Evolutionary conservation across 2,113 vertebrate species (phyloP).

Genomic region (Hydrochoerus hydrochaeris): DNA sequence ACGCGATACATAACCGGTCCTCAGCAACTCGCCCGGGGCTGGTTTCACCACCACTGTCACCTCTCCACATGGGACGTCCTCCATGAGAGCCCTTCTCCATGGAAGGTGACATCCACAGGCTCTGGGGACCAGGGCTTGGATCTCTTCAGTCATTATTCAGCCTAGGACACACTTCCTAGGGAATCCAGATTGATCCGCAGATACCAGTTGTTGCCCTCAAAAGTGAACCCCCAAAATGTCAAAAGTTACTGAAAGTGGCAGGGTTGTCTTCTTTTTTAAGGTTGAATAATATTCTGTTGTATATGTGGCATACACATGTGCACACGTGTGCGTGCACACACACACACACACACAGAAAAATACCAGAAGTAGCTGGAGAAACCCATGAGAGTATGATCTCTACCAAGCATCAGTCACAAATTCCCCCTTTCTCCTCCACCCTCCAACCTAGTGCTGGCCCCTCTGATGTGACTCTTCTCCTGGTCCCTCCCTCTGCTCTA

Average conservation of each 20-base stretch:
- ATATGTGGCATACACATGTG: not conserved
- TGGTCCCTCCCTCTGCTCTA: not conserved
- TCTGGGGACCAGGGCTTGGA: not conserved
- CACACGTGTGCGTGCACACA: not conserved
- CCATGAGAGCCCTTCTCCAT: not conserved
- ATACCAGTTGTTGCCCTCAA: not conserved
- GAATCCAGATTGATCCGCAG: not conserved
- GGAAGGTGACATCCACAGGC: too few species aligned
- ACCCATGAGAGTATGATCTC: too few species aligned
- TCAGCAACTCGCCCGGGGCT: rapidly evolving
- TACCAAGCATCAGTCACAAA: not conserved
- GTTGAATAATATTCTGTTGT: not conserved
- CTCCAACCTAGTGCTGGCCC: rapidly evolving
- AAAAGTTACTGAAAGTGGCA: not conserved
- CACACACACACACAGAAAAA: not conserved
- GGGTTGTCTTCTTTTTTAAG: not conserved
- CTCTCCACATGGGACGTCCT: too few species aligned
- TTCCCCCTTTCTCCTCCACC: rapidly evolving
- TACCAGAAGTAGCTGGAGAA: not conserved
- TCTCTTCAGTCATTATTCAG: not conserved
- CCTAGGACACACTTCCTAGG: not conserved
- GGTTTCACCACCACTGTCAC: rapidly evolving
- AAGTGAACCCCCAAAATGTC: not conserved
- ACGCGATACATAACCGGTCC: rapidly evolving
- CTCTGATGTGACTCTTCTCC: not conserved